A percentile compares a stretch with the other conserved stretches of the same genome.
Evolutionary conservation across 2,113 vertebrate species (phyloP).

Genomic region (Mustelus asterias): DNA sequence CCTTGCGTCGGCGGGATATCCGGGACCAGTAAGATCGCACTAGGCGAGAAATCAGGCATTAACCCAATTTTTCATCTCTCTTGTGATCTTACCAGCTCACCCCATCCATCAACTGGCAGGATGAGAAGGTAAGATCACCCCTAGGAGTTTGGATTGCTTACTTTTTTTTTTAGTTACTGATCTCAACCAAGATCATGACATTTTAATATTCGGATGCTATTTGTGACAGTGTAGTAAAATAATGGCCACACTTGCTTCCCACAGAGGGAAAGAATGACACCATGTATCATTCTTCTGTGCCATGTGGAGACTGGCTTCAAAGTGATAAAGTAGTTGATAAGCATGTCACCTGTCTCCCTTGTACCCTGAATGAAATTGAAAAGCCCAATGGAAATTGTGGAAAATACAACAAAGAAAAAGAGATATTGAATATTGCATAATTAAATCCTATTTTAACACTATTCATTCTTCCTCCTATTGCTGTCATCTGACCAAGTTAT

Average conservation of each 20-base stretch:
- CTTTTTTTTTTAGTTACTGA: too few relatives aligned
- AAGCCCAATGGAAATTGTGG: background rate
- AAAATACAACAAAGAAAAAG: background rate
- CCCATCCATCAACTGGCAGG: too few relatives aligned
- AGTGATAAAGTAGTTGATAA: background rate
- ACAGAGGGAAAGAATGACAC: background rate
- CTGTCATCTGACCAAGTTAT: background rate
- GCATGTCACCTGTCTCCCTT: background rate
- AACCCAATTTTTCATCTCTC: too few relatives aligned
- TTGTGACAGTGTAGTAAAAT: background rate
- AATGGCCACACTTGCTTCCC: background rate
- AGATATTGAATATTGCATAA: background rate
- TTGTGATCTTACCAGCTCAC: too few relatives aligned
- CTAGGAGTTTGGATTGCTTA: too few relatives aligned
- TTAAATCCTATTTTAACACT: background rate
- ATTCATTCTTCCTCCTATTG: background rate
- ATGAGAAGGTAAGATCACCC: too few relatives aligned
- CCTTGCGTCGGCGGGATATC: too few relatives aligned
- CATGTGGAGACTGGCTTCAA: background rate
- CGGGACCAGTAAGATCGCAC: too few relatives aligned
- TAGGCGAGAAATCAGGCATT: too few relatives aligned
- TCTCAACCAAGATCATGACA: too few relatives aligned
- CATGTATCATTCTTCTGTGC: background rate
- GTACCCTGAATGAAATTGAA: background rate
- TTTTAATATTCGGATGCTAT: background rate